These are phyloP conservation scores for Spodoptera exigua DNA, from an alignment of 2,888 invertebrate species.

Conservation along the genomic window DNA sequence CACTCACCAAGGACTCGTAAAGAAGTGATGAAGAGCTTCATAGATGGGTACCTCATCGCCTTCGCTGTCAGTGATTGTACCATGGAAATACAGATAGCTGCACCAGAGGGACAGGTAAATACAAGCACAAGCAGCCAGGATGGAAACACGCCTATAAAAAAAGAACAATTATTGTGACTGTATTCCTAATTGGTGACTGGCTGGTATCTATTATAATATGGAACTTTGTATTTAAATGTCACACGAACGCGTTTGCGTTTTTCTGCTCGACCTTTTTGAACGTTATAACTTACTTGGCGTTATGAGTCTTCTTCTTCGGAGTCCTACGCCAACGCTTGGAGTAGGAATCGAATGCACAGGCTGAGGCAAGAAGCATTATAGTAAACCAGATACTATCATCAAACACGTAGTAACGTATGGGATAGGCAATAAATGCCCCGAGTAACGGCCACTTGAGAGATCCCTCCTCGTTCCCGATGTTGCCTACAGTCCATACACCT, in stretches of 20 bases:
- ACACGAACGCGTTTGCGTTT: neutral
- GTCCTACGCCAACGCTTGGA: slow-evolving; percentile 94
- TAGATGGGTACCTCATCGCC: slow-evolving; percentile 96
- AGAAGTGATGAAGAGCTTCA: slow-evolving; percentile 96
- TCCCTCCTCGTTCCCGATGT: slow-evolving; percentile 95
- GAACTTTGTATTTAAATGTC: too few species aligned
- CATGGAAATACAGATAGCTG: slow-evolving; percentile 96
- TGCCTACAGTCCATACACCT: slow-evolving; percentile 97
- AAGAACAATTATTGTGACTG: slow-evolving; percentile 6
- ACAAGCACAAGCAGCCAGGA: slow-evolving; percentile 90
- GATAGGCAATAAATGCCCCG: slow-evolving; percentile 91
- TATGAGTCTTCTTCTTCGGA: slow-evolving; percentile 79
- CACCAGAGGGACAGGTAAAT: slow-evolving; percentile 93
- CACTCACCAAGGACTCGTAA: slow-evolving; percentile 94
- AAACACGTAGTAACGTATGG: slow-evolving; percentile 92
- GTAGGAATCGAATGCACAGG: slow-evolving; percentile 92
- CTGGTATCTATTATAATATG: neutral
- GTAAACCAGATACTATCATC: slow-evolving; percentile 93
- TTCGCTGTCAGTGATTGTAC: slow-evolving; percentile 94
- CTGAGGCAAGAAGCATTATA: slow-evolving; percentile 90
- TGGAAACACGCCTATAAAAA: slow-evolving; percentile 87
- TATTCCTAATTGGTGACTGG: neutral
- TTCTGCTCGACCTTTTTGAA: too few species aligned
- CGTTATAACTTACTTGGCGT: slow-evolving; percentile 70
- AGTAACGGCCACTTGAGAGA: slow-evolving; percentile 91